These are phyloP conservation scores for Pangasianodon gigas DNA, from an alignment of 2,113 vertebrate genomes.

Conservation along the genomic window DNA sequence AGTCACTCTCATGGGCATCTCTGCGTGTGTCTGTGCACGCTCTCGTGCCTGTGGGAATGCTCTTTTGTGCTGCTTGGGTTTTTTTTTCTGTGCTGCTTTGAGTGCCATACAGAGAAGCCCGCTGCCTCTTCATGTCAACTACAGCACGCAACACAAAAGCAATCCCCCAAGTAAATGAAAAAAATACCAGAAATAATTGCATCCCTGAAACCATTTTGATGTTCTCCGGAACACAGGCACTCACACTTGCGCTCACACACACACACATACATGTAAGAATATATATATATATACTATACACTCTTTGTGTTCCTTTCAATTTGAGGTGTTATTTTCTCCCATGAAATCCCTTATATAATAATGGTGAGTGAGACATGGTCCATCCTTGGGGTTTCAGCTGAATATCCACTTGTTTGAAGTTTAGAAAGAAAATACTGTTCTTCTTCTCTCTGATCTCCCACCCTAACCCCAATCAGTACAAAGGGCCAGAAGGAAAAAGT, in stretches of 20 bases:
- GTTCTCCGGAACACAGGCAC: slow-evolving; percentile 17
- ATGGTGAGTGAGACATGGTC: slow-evolving; percentile 17
- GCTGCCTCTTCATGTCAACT: slow-evolving; percentile 48
- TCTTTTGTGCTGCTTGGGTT: slow-evolving; percentile 45
- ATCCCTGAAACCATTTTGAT: slow-evolving; percentile 58
- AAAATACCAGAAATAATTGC: slow-evolving; percentile 59
- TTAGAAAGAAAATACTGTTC: slow-evolving; percentile 2
- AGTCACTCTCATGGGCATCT: slow-evolving; percentile 29
- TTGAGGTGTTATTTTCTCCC: slow-evolving; percentile 52
- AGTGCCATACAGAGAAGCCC: slow-evolving; percentile 29
- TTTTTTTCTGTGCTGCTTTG: slow-evolving; percentile 25
- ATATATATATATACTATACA: neutral
- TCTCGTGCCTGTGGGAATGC: slow-evolving; percentile 30
- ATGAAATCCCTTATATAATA: slow-evolving; percentile 49
- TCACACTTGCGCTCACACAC: neutral
- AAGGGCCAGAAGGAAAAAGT: neutral
- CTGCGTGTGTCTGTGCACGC: slow-evolving; percentile 10
- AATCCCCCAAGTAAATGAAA: slow-evolving; percentile 52
- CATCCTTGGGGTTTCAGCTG: slow-evolving; percentile 53
- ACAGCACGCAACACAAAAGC: slow-evolving; percentile 49
- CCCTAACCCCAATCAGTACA: neutral
- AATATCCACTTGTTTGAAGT: slow-evolving; percentile 53
- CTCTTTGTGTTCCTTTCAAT: slow-evolving; percentile 51
- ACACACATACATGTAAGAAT: neutral
- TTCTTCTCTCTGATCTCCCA: neutral